A percentile compares a stretch with the other conserved stretches of the same genome.
phyloP scores from a whole-genome alignment of 2,113 vertebrate genomes.

The Grantiella picta region DNA sequence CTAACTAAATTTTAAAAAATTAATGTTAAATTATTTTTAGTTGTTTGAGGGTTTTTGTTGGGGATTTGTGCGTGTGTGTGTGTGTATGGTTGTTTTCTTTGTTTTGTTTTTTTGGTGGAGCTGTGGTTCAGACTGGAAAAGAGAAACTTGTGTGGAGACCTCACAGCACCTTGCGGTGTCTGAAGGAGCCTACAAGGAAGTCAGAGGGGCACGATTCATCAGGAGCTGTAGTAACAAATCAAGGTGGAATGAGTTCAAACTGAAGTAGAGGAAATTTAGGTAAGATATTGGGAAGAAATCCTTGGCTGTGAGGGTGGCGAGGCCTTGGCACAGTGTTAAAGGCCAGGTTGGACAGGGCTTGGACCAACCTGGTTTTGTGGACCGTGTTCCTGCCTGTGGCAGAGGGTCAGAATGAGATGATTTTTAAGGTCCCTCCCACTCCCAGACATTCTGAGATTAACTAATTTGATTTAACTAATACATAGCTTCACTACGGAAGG shows the following conservation, averaged over 20 bases:
- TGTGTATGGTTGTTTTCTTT: not conserved
- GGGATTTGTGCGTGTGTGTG: not conserved
- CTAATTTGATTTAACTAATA: not conserved
- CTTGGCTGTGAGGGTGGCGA: not conserved
- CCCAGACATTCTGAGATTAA: not conserved
- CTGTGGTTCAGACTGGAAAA: not conserved
- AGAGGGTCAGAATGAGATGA: fast-evolving
- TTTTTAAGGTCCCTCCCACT: not conserved
- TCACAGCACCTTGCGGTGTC: not conserved
- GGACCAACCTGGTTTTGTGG: not conserved
- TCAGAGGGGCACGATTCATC: not conserved
- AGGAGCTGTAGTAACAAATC: not conserved
- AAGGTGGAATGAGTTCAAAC: not conserved
- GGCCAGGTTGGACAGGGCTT: fast-evolving
- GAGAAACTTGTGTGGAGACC: not conserved
- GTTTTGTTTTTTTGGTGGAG: not conserved
- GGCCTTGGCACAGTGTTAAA: not conserved
- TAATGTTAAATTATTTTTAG: not conserved
- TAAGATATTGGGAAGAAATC: not conserved
- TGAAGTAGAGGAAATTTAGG: not conserved
- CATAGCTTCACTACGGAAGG: not conserved
- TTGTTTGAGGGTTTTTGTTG: not conserved
- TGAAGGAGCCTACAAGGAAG: too few relatives aligned
- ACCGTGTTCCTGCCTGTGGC: not conserved
- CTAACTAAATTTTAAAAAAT: not conserved